Evolutionary conservation across 2,113 vertebrate genomes (phyloP).

Genomic region (Astur gentilis): DNA sequence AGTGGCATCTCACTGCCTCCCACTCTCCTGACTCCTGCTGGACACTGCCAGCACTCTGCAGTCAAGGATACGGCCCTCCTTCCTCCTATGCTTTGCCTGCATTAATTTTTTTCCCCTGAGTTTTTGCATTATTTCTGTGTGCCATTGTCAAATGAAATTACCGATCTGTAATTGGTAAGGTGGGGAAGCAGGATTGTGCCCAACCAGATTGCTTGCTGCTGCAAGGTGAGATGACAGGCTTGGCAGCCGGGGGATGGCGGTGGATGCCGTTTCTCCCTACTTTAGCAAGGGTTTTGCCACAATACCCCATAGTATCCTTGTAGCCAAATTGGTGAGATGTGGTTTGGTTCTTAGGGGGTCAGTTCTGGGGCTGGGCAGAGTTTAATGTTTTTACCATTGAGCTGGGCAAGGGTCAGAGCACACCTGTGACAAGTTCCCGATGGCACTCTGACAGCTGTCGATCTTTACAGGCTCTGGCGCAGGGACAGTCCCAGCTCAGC

Average conservation of each 20-base stretch:
- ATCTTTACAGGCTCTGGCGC: neutral
- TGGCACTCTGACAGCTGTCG: neutral
- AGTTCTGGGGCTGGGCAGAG: neutral
- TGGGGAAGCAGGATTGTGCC: neutral
- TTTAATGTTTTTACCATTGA: neutral
- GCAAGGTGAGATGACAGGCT: neutral
- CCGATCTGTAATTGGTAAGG: neutral
- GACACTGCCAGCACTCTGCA: neutral
- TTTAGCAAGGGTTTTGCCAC: neutral
- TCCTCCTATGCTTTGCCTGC: neutral
- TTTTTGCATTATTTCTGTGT: neutral
- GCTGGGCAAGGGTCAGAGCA: neutral
- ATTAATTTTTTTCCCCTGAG: neutral
- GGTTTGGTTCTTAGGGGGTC: neutral
- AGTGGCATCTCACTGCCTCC: neutral
- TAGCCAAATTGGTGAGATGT: neutral
- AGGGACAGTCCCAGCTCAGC: neutral
- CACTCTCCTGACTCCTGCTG: neutral
- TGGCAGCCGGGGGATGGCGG: rapidly evolving
- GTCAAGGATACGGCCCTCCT: neutral
- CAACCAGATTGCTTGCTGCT: neutral
- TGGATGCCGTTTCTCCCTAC: neutral
- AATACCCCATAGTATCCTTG: neutral
- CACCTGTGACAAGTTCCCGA: neutral
- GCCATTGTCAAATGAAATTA: neutral